phyloP scores from a whole-genome alignment of 2,113 vertebrate species.

The Rhinolophus sinicus region DNA sequence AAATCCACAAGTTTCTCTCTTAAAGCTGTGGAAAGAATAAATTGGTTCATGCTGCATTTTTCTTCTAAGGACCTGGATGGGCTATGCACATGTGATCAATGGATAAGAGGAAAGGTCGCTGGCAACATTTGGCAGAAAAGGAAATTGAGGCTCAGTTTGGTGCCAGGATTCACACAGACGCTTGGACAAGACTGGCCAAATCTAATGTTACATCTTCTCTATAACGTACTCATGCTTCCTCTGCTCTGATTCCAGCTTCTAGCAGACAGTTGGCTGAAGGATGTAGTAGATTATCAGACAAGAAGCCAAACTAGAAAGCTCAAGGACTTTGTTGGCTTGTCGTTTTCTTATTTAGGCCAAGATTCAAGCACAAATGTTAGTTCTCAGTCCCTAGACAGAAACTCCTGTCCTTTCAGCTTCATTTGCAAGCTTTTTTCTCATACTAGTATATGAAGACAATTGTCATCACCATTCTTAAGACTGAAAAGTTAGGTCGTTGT shows the following conservation, averaged over 20 bases:
- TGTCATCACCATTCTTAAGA: background rate
- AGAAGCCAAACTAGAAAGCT: slow-evolving; percentile 74
- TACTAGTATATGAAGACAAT: background rate
- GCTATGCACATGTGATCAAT: background rate
- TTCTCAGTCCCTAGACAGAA: slow-evolving; percentile 59
- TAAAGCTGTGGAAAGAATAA: background rate
- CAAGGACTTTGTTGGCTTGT: slow-evolving; percentile 74
- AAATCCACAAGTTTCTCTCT: slow-evolving; percentile 23
- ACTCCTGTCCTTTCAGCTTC: slow-evolving; percentile 46
- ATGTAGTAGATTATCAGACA: slow-evolving; percentile 68
- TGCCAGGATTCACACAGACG: slow-evolving; percentile 30
- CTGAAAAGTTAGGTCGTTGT: background rate
- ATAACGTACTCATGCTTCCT: slow-evolving; percentile 17
- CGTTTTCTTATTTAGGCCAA: slow-evolving; percentile 69
- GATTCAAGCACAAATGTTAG: slow-evolving; percentile 74
- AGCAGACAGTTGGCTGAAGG: slow-evolving; percentile 73
- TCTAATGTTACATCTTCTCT: slow-evolving; percentile 7
- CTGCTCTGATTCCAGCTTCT: slow-evolving; percentile 66
- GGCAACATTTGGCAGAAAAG: slow-evolving; percentile 56
- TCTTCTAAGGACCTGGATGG: slow-evolving; percentile 1
- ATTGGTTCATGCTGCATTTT: background rate
- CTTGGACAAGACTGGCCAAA: slow-evolving; percentile 46
- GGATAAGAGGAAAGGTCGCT: slow-evolving; percentile 40
- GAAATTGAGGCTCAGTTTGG: slow-evolving; percentile 17
- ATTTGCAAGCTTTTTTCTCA: slow-evolving; percentile 33